A percentile compares a stretch with the other conserved stretches of the same genome.
These are phyloP conservation scores for Parus major DNA, from an alignment of 2,113 vertebrate genomes.

Conservation along the genomic window DNA sequence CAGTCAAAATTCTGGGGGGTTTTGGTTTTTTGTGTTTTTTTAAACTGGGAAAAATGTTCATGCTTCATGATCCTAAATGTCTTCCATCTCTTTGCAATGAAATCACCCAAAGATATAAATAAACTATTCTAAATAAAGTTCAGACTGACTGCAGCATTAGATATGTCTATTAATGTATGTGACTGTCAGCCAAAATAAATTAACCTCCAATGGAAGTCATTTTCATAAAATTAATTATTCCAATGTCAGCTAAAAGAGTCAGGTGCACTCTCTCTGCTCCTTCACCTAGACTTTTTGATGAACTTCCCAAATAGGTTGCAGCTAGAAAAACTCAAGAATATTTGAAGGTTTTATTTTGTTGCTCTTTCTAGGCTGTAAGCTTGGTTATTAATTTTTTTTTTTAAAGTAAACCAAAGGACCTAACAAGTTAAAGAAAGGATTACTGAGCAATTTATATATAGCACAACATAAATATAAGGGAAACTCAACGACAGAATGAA, in stretches of 20 bases:
- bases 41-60: not conserved
- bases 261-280: not conserved
- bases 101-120: slow-evolving; percentile 76
- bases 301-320: not conserved
- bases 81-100: slow-evolving; percentile 59
- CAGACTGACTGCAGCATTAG: slow-evolving; percentile 44
- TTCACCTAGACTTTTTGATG: not conserved
- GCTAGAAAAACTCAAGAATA: not conserved
- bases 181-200: slow-evolving; percentile 76
- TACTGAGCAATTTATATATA: not conserved
- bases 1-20: not conserved
- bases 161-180: slow-evolving; percentile 55
- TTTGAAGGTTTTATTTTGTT: not conserved
- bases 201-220: slow-evolving; percentile 70
- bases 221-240: slow-evolving; percentile 72
- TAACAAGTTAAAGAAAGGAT: not conserved
- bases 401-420: not conserved
- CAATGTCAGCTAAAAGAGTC: slow-evolving; percentile 56
- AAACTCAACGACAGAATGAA: not conserved
- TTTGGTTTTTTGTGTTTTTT: not conserved
- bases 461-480: not conserved
- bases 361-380: not conserved
- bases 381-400: not conserved
- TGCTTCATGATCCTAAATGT: not conserved
- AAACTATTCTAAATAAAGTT: slow-evolving; percentile 76